Base-by-base conservation (phyloP, 2,888 invertebrate species). In the Alloplasta piceator region DNA sequence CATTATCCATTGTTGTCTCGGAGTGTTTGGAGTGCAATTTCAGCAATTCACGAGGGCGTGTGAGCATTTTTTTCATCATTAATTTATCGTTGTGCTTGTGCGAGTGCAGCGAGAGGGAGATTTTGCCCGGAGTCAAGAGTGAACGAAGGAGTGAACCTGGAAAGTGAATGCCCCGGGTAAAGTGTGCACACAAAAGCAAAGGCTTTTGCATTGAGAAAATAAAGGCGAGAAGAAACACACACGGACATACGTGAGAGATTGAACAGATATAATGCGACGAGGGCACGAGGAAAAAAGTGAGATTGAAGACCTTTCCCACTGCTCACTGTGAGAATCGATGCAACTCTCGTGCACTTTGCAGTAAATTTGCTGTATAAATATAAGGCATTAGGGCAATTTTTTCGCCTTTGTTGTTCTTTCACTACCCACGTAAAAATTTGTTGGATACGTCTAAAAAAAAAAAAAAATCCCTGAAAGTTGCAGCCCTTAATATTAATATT, bases 241-340 rank as follows among this genome's bases (percentile, higher is more conserved):
- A 14, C 12, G 9, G 48, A 60, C 66, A 74, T 58, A 10, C 48
- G 50, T n/a, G 6, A 26, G 16, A 55, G 7, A 46, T 9, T n/a
- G 43, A 36, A 46, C 41, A 41, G 10, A n/a, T 41, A 6, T 50
- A 46, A 63, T 52, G 43, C 52, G 63, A 50, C 41, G 63, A 56
- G 61, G 55, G 48, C 26, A 26, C 60, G 63, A 73, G 61, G 46
- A 78, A 67, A 14, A 68, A 73, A 78, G 73, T 73, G 72, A 78
- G 78, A 78, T 73, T 43, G 78, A 26, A 78, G 73, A 78, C 73
- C 67, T 78, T 73, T 39, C 43, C 50, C 48, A 39, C 58, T n/a
- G 55, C 43, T 6, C 16, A 36, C 50, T 75, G 67, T 75, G 67
- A 50, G 74, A 73, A 52, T 43, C 64, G 56, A 41, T 58, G 39